phyloP scores from a whole-genome alignment of 1,140 invertebrate species.

The Meloidogyne chitwoodi region DNA sequence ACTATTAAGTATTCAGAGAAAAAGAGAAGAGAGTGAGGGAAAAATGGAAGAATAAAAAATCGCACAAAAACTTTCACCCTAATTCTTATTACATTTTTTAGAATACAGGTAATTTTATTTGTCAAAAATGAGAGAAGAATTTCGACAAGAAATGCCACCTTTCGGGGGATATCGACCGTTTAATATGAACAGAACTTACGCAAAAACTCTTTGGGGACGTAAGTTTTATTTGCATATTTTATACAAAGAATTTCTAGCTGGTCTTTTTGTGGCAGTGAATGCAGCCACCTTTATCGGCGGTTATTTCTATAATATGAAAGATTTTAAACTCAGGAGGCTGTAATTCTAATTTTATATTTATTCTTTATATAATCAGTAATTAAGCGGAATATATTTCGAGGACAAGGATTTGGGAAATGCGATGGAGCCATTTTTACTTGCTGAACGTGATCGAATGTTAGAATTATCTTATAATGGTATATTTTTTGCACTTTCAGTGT shows the following conservation, averaged over 20 bases:
- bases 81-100: not conserved
- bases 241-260: not conserved
- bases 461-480: slow-evolving; percentile 16
- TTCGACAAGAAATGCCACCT: slow-evolving; percentile 61
- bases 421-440: slow-evolving; percentile 61
- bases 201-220: slow-evolving; percentile 55
- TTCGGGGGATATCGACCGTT: slow-evolving; percentile 60
- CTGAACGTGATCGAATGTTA: slow-evolving; percentile 61
- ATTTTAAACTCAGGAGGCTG: not conserved
- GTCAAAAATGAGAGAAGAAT: slow-evolving; percentile 14
- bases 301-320: slow-evolving; percentile 43
- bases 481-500: slow-evolving; percentile 49
- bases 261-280: slow-evolving; percentile 33
- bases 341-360: not conserved
- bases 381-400: slow-evolving; percentile 59
- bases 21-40: too few species aligned
- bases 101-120: not conserved
- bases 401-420: slow-evolving; percentile 61
- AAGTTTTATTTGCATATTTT: slow-evolving; percentile 20
- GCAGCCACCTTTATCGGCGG: slow-evolving; percentile 50
- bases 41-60: too few species aligned
- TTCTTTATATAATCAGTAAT: slow-evolving; percentile 21
- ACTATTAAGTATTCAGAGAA: too few species aligned
- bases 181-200: slow-evolving; percentile 49
- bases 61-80: too few species aligned